These are phyloP conservation scores for Athalia cordata DNA, from an alignment of 2,888 invertebrate species.

Conservation along the genomic window DNA sequence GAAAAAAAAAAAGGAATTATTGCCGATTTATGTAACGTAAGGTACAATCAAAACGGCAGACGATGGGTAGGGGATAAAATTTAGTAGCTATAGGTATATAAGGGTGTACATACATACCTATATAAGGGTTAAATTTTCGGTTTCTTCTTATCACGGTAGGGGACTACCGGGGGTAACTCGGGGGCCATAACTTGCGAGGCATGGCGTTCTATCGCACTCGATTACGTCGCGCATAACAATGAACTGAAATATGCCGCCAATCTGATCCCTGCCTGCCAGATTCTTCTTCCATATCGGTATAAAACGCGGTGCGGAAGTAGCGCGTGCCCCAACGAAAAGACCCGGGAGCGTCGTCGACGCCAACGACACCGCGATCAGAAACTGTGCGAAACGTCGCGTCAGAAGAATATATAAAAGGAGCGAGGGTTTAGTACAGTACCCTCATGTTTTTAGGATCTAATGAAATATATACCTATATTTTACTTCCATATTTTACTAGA, in stretches of 20 bases:
- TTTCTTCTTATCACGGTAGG: constrained; percentile 21
- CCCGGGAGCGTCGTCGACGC: constrained; percentile 7
- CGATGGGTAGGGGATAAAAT: too few species aligned
- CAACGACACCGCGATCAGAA: background rate
- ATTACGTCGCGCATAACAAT: constrained; percentile 57
- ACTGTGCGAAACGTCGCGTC: background rate
- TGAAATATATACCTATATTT: background rate
- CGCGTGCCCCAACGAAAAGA: constrained; percentile 26
- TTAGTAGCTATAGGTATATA: too few species aligned
- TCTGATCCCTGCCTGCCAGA: constrained; percentile 36
- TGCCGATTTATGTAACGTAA: too few species aligned
- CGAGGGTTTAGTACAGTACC: constrained; percentile 10
- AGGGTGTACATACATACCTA: too few species aligned
- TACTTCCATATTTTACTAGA: background rate
- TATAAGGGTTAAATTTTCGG: background rate
- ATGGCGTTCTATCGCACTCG: constrained; percentile 50
- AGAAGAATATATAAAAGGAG: background rate
- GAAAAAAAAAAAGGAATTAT: too few species aligned
- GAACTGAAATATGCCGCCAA: constrained; percentile 44
- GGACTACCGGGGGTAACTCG: constrained; percentile 40
- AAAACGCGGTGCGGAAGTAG: background rate
- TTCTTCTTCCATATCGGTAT: constrained; percentile 29
- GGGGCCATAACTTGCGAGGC: constrained; percentile 47
- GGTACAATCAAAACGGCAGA: too few species aligned
- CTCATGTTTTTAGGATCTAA: too few species aligned